A percentile compares a stretch with the other conserved stretches of the same genome.
These are phyloP conservation scores for Scolopax bukidnonensis DNA, from an alignment of 2,797 vertebrate genomes.

Conservation along the genomic window DNA sequence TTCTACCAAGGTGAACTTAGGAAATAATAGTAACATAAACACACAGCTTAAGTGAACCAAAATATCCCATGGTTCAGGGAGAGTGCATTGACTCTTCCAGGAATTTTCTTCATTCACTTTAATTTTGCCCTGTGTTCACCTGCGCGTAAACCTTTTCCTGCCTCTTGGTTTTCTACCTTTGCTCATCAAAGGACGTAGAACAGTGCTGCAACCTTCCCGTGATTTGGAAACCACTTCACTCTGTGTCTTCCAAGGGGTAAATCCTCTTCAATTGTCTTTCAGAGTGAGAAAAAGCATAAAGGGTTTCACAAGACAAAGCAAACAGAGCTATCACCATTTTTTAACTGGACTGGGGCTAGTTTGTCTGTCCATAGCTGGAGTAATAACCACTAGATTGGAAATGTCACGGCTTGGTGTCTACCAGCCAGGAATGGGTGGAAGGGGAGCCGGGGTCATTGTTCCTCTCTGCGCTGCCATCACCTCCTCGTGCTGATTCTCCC, in stretches of 20 bases:
- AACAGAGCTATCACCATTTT: not conserved
- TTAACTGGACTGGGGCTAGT: not conserved
- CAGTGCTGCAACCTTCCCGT: not conserved
- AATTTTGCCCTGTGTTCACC: not conserved
- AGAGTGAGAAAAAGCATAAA: not conserved
- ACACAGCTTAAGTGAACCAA: slow-evolving; percentile 30
- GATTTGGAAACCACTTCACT: not conserved
- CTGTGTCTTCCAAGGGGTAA: not conserved
- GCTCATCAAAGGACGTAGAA: not conserved
- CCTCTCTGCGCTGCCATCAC: not conserved
- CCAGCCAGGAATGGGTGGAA: not conserved
- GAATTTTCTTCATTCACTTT: slow-evolving; percentile 28
- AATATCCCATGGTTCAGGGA: not conserved
- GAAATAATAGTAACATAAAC: slow-evolving; percentile 34
- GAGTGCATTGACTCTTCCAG: not conserved
- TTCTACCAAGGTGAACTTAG: slow-evolving; percentile 57
- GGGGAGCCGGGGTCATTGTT: not conserved
- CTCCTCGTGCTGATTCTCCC: not conserved
- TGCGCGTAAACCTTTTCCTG: not conserved
- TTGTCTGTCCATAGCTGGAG: not conserved
- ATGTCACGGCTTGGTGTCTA: not conserved
- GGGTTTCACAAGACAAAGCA: not conserved
- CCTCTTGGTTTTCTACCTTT: not conserved
- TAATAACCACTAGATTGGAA: not conserved
- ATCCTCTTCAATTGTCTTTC: not conserved